Conservation (phyloP, 2,797 vertebrate species). For the Malacoraja senta region DNA sequence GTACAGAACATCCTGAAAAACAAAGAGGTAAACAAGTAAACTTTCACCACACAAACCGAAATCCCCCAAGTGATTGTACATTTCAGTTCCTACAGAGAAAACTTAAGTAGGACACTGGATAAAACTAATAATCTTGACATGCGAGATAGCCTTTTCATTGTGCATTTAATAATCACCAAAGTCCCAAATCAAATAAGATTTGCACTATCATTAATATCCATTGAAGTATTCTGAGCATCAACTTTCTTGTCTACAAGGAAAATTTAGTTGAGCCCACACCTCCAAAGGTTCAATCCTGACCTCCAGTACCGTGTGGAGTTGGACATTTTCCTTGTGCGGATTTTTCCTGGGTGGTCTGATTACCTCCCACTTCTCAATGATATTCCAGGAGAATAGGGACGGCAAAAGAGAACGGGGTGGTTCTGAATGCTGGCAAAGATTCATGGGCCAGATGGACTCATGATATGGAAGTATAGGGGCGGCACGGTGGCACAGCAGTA, state of each 20-base stretch:
- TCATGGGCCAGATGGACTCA: too few relatives aligned
- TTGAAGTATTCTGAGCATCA: neutral
- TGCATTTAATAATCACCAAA: neutral
- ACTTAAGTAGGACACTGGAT: neutral
- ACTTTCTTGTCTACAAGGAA: neutral
- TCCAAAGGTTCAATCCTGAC: too few relatives aligned
- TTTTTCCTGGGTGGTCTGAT: too few relatives aligned
- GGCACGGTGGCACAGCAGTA: too few relatives aligned
- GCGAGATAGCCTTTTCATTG: neutral
- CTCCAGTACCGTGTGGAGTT: too few relatives aligned
- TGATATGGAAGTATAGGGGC: too few relatives aligned
- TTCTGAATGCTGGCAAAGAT: too few relatives aligned
- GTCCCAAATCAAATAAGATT: neutral
- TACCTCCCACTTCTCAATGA: too few relatives aligned
- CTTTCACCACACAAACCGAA: neutral
- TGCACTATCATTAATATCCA: neutral
- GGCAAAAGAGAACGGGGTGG: too few relatives aligned
- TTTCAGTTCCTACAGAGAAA: neutral
- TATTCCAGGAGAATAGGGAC: too few relatives aligned
- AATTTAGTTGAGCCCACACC: too few relatives aligned
- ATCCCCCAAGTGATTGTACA: neutral
- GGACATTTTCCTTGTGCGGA: too few relatives aligned
- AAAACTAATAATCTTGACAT: neutral
- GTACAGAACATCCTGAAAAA: conserved; percentile 40
- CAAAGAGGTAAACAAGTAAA: neutral